Evolutionary conservation across 2,113 vertebrate genomes (phyloP).

Genomic region (Bos indicus): DNA sequence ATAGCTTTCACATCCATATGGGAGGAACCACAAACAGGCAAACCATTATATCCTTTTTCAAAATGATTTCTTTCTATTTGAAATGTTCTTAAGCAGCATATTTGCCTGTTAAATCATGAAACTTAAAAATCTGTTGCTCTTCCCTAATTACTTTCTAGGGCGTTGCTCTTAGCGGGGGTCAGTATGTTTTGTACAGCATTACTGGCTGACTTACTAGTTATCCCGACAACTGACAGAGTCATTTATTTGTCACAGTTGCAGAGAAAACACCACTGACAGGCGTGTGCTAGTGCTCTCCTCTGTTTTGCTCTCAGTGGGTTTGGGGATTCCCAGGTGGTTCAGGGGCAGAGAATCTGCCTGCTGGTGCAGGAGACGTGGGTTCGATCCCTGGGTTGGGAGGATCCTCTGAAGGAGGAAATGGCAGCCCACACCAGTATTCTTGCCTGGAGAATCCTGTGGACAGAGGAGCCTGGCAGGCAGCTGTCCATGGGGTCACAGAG

Average conservation of each 20-base stretch:
- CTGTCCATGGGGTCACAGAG: not conserved
- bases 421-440: not conserved
- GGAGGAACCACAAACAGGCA: not conserved
- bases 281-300: fast-evolving
- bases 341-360: not conserved
- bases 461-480: not conserved
- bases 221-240: fast-evolving
- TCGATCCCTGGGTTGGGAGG: not conserved
- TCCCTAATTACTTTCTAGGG: not conserved
- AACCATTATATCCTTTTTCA: not conserved
- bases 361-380: not conserved
- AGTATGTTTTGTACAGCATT: fast-evolving
- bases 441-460: not conserved
- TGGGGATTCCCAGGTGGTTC: not conserved
- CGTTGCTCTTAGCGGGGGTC: not conserved
- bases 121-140: not conserved
- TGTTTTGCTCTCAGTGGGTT: not conserved
- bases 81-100: not conserved
- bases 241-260: not conserved
- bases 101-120: not conserved
- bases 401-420: not conserved
- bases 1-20: not conserved
- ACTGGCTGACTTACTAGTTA: not conserved
- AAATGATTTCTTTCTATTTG: not conserved
- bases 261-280: fast-evolving